These are phyloP conservation scores for Stegana nigrithorax DNA, from an alignment of 2,888 invertebrate genomes.

Conservation along the genomic window DNA sequence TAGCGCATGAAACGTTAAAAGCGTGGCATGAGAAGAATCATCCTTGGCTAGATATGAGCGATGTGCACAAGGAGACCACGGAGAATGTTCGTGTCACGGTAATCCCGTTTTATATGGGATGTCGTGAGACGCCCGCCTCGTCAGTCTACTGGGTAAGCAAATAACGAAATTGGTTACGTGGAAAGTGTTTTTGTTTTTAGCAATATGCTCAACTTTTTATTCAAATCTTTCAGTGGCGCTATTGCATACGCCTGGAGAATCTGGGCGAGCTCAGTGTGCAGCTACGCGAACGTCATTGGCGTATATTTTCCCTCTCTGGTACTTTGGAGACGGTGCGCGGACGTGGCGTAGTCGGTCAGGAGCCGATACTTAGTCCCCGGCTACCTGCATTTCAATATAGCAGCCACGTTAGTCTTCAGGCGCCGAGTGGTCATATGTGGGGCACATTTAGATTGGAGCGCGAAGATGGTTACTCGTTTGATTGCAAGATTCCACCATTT, in stretches of 20 bases:
- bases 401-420: constrained; percentile 96
- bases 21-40: constrained; percentile 99
- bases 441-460: constrained; percentile 98
- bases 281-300: constrained; percentile 96
- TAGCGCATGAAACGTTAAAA: constrained; percentile 87
- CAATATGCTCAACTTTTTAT: not conserved
- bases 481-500: constrained; percentile 97
- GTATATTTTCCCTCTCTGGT: constrained; percentile 94
- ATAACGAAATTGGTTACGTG: constrained; percentile 34
- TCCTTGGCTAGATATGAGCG: constrained; percentile 95
- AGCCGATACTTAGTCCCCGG: constrained; percentile 88
- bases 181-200: not conserved
- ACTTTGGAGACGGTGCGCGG: constrained; percentile 95
- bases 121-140: constrained; percentile 88
- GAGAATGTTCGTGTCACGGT: constrained; percentile 90
- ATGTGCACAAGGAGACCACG: constrained; percentile 97
- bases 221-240: constrained; percentile 83
- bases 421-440: constrained; percentile 89
- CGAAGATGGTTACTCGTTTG: constrained; percentile 96
- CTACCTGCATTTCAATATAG: constrained; percentile 98
- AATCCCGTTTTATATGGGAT: constrained; percentile 98
- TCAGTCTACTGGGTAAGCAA: constrained; percentile 82
- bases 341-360: constrained; percentile 96
- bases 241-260: constrained; percentile 97
- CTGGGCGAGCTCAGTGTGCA: constrained; percentile 90